Evolutionary conservation across 2,797 vertebrate species (phyloP), one percentile per base, ranked within the genome.

Genomic region (Hoplostethus mediterraneus): DNA sequence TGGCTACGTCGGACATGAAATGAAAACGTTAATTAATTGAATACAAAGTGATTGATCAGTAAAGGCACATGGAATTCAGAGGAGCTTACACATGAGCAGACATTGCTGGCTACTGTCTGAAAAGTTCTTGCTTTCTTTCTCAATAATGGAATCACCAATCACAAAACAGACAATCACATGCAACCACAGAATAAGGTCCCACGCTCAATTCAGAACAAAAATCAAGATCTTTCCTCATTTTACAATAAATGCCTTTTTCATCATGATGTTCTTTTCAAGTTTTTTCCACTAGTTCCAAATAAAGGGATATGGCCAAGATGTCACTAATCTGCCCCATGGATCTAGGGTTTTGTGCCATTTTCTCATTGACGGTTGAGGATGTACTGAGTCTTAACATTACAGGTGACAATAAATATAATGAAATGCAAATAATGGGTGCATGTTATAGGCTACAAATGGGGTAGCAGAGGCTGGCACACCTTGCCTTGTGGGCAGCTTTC

Each of bases 131-230:
- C 45, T 77, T 33, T 72, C 82, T 58, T 82, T 73, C 84, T 82
- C 68, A 45, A 81, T 72, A 64, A 85, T 78, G 66, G 56, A 79
- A 73, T 79, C 53, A 72, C 86, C 68, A 67, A 62, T 57, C 75
- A 90, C 83, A 53, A 78, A 85, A 90, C 84, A 79, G 68, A 87
- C 77, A n/a, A 85, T 81, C 87, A 92, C 91, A 90, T 93, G 92
- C 90, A 92, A 86, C 73, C 86, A 90, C 83, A 83, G 62, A 79
- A 80, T 16, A 71, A 78, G 67, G 80, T 88, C 80, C 85, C 79
- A 82, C 81, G 66, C 82, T 59, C 79, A 1, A 64, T 13, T 60
- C 56, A 69, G 11, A 73, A 85, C 72, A 40, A 64, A 59, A 69
- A 21, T 42, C 69, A 51, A 62, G 56, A 70, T 80, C 68, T 80